Conservation (phyloP, 2,113 vertebrate genomes). For the Lepidothrix coronata region DNA sequence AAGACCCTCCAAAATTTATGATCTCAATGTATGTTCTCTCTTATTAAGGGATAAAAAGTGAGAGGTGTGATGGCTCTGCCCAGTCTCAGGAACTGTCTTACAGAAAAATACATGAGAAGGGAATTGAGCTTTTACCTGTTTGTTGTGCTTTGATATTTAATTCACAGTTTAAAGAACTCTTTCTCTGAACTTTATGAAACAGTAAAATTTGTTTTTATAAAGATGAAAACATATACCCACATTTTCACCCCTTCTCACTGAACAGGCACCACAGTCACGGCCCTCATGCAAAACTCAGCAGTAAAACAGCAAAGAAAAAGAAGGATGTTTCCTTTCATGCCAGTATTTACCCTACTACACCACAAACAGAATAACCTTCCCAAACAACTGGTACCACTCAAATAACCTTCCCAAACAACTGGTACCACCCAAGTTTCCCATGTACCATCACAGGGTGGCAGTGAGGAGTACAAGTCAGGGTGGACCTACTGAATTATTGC, state of each 20-base stretch:
- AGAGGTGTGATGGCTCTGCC: background rate
- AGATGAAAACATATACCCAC: background rate
- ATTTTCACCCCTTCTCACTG: background rate
- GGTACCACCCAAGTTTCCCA: background rate
- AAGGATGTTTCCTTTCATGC: background rate
- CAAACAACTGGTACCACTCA: background rate
- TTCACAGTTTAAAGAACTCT: background rate
- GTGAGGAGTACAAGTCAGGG: background rate
- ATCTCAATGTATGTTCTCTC: conserved; percentile 22
- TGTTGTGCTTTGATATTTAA: background rate
- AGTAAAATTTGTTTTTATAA: background rate
- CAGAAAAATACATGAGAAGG: background rate
- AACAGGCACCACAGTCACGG: background rate
- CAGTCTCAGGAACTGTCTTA: background rate
- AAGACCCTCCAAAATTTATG: conserved; percentile 26
- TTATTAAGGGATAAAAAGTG: conserved; percentile 17
- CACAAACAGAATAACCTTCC: background rate
- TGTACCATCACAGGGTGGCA: background rate
- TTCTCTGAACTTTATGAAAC: background rate
- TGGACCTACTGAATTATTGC: background rate
- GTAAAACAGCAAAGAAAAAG: background rate
- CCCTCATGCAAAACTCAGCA: background rate
- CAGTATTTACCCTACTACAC: background rate
- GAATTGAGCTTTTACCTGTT: background rate
- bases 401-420: background rate